Conservation (phyloP, 2,113 vertebrate genomes). For the Holacanthus passer region DNA sequence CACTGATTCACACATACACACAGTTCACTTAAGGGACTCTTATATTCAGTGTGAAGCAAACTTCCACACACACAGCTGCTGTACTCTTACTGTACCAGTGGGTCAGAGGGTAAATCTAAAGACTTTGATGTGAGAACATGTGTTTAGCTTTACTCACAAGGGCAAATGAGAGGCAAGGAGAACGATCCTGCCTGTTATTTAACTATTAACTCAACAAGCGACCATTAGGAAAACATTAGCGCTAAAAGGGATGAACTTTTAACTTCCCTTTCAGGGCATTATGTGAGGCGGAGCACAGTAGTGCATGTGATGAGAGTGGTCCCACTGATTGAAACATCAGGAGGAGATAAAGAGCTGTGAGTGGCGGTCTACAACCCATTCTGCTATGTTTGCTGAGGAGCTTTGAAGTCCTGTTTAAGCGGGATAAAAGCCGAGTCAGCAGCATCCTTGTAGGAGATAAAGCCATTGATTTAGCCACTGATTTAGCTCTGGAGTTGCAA, state of each 20-base stretch:
- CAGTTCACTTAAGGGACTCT: conserved; percentile 6
- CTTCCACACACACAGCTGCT: conserved; percentile 44
- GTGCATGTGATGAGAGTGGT: conserved; percentile 51
- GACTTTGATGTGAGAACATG: conserved; percentile 78
- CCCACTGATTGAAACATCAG: conserved; percentile 60
- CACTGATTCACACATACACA: conserved; percentile 9
- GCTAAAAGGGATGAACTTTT: conserved; percentile 79
- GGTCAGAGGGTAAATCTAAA: conserved; percentile 58
- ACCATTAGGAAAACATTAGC: conserved; percentile 79
- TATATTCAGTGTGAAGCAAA: conserved; percentile 15
- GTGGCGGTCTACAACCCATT: conserved; percentile 12
- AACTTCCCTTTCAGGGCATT: conserved; percentile 63
- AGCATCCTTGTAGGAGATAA: conserved; percentile 2
- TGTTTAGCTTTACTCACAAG: conserved; percentile 69
- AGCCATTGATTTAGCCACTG: conserved; percentile 29
- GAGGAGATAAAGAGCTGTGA: conserved; percentile 41
- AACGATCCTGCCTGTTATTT: conserved; percentile 70
- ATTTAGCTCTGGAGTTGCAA: conserved; percentile 7
- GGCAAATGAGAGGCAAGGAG: conserved; percentile 65
- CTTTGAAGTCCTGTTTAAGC: conserved; percentile 46
- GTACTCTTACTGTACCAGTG: conserved; percentile 43
- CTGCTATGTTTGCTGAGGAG: conserved; percentile 20
- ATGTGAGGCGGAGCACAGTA: conserved; percentile 44
- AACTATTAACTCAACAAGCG: conserved; percentile 80
- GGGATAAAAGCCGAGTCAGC: conserved; percentile 39